Conservation (phyloP, 2,113 vertebrate species). For the Excalfactoria chinensis region DNA sequence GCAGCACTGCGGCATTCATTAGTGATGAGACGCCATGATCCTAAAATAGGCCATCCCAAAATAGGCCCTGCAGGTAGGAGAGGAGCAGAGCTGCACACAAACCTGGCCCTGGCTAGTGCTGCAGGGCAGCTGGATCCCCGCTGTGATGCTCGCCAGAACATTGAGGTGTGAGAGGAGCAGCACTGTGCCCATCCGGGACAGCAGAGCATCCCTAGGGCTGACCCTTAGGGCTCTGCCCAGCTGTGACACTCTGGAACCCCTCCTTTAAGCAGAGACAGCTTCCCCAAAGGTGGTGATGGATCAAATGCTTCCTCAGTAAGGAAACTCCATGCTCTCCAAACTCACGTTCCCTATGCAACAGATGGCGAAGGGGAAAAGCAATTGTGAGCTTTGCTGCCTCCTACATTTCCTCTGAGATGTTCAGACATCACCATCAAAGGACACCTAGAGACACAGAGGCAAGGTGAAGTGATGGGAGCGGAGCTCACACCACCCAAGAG, state of each 20-base stretch:
- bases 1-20: neutral
- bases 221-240: fast-evolving
- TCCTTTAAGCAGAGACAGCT: neutral
- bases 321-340: neutral
- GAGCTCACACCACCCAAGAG: neutral
- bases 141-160: neutral
- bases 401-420: neutral
- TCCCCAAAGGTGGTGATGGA: fast-evolving
- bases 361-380: neutral
- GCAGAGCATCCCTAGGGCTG: neutral
- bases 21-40: neutral
- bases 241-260: neutral
- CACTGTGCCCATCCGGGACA: neutral
- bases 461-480: neutral
- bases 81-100: neutral
- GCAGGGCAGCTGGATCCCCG: neutral
- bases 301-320: fast-evolving
- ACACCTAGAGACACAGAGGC: neutral
- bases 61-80: neutral
- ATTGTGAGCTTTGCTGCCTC: neutral
- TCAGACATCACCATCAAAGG: neutral
- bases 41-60: constrained; percentile 64
- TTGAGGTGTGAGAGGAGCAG: neutral
- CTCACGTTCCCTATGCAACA: neutral
- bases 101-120: neutral